Conservation (phyloP, 2,888 invertebrate genomes). For the Eumerus sabulonum region DNA sequence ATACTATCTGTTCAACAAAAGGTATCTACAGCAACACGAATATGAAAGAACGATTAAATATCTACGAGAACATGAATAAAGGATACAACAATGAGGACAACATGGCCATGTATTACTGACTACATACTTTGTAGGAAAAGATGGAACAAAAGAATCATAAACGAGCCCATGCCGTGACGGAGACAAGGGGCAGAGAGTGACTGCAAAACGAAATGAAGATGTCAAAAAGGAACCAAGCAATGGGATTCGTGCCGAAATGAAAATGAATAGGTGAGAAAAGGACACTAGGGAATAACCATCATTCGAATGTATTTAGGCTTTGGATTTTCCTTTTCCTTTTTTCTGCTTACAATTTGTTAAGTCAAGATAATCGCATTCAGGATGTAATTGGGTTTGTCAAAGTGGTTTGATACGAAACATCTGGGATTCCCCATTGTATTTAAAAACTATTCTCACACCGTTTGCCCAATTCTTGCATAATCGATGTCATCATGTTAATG, state of each 20-base stretch:
- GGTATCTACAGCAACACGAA: too few relatives aligned
- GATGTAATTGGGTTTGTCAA: too few relatives aligned
- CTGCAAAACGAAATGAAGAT: constrained; percentile 5
- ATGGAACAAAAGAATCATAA: not conserved
- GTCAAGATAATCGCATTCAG: constrained; percentile 4
- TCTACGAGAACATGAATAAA: constrained; percentile 2
- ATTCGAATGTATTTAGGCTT: constrained; percentile 13
- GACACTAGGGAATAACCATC: constrained; percentile 12
- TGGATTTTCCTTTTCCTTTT: too few relatives aligned
- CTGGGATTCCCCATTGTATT: too few relatives aligned
- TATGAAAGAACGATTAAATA: constrained; percentile 1
- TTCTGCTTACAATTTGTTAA: too few relatives aligned
- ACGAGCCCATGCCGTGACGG: too few relatives aligned
- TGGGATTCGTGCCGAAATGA: constrained; percentile 22
- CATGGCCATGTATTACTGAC: not conserved
- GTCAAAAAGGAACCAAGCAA: constrained; percentile 20
- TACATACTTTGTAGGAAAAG: constrained; percentile 5
- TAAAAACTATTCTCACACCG: too few relatives aligned
- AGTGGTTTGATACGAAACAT: too few relatives aligned
- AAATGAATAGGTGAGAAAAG: constrained; percentile 34
- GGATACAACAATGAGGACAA: constrained; percentile 12
- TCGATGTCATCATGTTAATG: too few relatives aligned
- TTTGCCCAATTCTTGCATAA: too few relatives aligned
- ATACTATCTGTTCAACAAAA: constrained; percentile 37
- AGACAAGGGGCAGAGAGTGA: not conserved